Evolutionary conservation across 1,140 invertebrate species (phyloP).

Genomic region (Tetranychus cinnabarinus): DNA sequence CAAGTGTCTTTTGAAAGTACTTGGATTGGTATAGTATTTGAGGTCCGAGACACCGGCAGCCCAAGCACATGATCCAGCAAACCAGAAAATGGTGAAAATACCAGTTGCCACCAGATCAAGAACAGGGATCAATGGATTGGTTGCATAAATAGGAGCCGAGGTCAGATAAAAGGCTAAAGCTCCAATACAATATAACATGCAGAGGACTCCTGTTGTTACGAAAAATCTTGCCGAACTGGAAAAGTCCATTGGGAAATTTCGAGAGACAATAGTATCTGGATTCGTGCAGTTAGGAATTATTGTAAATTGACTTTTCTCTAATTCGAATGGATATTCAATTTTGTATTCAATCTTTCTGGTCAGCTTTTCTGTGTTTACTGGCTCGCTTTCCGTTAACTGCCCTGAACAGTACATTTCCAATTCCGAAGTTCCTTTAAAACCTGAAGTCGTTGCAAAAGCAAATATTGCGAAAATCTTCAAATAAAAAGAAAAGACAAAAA

Average conservation of each 20-base stretch:
- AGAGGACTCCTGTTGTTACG: constrained; percentile 39
- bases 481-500: constrained; percentile 9
- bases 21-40: constrained; percentile 28
- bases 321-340: constrained; percentile 23
- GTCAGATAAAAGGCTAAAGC: constrained; percentile 25
- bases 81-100: constrained; percentile 36
- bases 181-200: constrained; percentile 33
- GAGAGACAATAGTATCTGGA: neutral
- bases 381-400: neutral
- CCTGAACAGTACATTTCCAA: constrained; percentile 16
- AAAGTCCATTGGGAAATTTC: constrained; percentile 23
- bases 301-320: constrained; percentile 7
- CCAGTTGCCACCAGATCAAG: constrained; percentile 33
- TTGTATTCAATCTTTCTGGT: constrained; percentile 7
- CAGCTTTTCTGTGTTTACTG: too few relatives aligned
- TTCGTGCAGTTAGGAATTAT: neutral
- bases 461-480: constrained; percentile 30
- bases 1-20: constrained; percentile 14
- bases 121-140: constrained; percentile 26
- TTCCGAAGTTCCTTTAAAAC: constrained; percentile 20
- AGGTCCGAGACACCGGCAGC: constrained; percentile 33
- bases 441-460: constrained; percentile 31
- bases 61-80: constrained; percentile 39
- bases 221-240: constrained; percentile 37
- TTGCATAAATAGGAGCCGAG: constrained; percentile 31